These are phyloP conservation scores for Drosophila virilis DNA, from an alignment of 1,140 invertebrate species.

Conservation along the genomic window DNA sequence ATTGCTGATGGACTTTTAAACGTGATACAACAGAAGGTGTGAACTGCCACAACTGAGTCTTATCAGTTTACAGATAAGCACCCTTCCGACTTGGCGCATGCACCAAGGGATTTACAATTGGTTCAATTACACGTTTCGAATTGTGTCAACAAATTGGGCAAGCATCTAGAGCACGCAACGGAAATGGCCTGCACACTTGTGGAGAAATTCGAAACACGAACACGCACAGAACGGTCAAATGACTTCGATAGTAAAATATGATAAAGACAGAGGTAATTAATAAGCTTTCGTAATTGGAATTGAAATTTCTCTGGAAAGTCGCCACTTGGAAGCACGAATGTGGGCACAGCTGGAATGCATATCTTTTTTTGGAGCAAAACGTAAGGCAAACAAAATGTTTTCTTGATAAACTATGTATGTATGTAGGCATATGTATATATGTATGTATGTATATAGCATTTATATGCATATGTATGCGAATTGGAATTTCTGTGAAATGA, in stretches of 20 bases:
- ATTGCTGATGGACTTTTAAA: conserved; percentile 41
- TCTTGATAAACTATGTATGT: conserved; percentile 62
- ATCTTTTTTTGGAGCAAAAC: conserved; percentile 50
- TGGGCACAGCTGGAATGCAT: conserved; percentile 55
- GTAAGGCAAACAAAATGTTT: conserved; percentile 56
- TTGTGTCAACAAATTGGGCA: not conserved
- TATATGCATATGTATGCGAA: conserved; percentile 1
- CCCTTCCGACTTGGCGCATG: not conserved
- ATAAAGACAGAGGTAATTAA: conserved; percentile 56
- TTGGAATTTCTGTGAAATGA: conserved; percentile 12
- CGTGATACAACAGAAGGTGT: conserved; percentile 48
- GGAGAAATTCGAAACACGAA: conserved; percentile 17
- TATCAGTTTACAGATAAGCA: conserved; percentile 62
- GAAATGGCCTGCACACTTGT: conserved; percentile 17
- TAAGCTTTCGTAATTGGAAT: conserved; percentile 29
- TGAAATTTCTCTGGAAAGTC: conserved; percentile 59
- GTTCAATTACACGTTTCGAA: conserved; percentile 4
- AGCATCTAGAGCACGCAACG: not conserved
- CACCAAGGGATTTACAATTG: not conserved
- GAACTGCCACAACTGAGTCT: conserved; percentile 43
- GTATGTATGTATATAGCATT: conserved; percentile 26
- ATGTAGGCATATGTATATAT: conserved; percentile 26
- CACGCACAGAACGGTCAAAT: conserved; percentile 23
- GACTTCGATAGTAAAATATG: conserved; percentile 15
- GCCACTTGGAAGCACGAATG: conserved; percentile 42